phyloP scores from a whole-genome alignment of 2,888 invertebrate species.

The Brenthis hecate region DNA sequence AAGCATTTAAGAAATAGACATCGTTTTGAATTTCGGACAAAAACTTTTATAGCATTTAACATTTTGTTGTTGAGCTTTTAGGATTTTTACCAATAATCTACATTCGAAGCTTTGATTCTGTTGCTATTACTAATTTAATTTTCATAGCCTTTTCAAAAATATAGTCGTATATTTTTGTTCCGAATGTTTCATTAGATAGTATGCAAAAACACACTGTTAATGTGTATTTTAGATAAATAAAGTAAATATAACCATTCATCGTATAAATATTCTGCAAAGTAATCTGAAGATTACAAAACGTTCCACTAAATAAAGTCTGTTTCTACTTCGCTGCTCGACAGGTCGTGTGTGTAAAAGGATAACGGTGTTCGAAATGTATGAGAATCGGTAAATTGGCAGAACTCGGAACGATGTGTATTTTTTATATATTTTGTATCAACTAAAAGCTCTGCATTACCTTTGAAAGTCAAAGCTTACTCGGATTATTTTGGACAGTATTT shows the following conservation, averaged over 20 bases:
- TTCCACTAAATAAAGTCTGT: slow-evolving; percentile 23
- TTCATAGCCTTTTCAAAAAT: too few relatives aligned
- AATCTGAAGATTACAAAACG: slow-evolving; percentile 11
- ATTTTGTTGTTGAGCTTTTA: background rate
- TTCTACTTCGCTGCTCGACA: slow-evolving; percentile 14
- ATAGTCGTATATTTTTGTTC: too few relatives aligned
- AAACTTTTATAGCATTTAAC: background rate
- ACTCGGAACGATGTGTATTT: too few relatives aligned
- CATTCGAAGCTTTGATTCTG: background rate
- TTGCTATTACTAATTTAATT: too few relatives aligned
- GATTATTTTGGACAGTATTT: too few relatives aligned
- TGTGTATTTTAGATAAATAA: background rate
- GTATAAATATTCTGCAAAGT: background rate
- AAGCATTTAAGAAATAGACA: slow-evolving; percentile 2
- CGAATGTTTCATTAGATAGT: too few relatives aligned
- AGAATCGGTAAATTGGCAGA: too few relatives aligned
- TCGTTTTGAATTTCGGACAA: background rate
- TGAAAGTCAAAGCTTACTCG: too few relatives aligned
- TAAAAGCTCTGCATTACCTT: too few relatives aligned
- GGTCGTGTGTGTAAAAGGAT: slow-evolving; percentile 17
- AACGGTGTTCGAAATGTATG: background rate
- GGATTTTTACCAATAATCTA: background rate
- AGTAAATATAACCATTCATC: background rate
- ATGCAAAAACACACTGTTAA: too few relatives aligned
- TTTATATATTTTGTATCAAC: too few relatives aligned